These are phyloP conservation scores for Mastigias papua DNA, from an alignment of 30 jellyfish, hydroid and myxozoan genomes.

Conservation along the genomic window DNA sequence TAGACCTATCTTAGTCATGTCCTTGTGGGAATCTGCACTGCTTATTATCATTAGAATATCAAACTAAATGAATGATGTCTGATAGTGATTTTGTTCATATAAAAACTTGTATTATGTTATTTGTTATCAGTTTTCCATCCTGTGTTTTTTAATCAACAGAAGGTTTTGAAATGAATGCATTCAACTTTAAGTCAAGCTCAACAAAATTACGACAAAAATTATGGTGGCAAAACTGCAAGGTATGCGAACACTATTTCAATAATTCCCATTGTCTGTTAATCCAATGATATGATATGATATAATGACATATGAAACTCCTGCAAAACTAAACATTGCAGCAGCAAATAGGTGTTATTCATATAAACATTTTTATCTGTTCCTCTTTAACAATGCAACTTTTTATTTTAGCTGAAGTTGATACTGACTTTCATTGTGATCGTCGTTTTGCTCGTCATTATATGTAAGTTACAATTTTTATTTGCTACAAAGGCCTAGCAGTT, in stretches of 20 bases:
- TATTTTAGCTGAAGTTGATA: constrained; percentile 75
- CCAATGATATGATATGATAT: too few species aligned
- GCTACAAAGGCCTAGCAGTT: too few species aligned
- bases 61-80: too few species aligned
- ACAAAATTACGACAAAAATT: constrained; percentile 81
- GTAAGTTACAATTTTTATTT: constrained; percentile 46
- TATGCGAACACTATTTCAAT: neutral
- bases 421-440: constrained; percentile 75
- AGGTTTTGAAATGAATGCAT: constrained; percentile 98
- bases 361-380: neutral
- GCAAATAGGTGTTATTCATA: neutral
- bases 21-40: too few species aligned
- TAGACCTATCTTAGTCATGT: too few species aligned
- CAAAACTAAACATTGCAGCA: neutral
- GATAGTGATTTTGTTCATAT: too few species aligned
- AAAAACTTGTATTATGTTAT: neutral
- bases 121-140: too few species aligned
- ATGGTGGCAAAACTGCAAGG: constrained; percentile 99
- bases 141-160: constrained; percentile 50
- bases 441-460: constrained; percentile 78
- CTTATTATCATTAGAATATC: too few species aligned
- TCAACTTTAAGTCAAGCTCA: constrained; percentile 88
- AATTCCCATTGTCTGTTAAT: too few species aligned
- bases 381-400: neutral
- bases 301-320: too few species aligned